Conservation (phyloP, 2,888 invertebrate species). For the Pasiphila rectangulata region DNA sequence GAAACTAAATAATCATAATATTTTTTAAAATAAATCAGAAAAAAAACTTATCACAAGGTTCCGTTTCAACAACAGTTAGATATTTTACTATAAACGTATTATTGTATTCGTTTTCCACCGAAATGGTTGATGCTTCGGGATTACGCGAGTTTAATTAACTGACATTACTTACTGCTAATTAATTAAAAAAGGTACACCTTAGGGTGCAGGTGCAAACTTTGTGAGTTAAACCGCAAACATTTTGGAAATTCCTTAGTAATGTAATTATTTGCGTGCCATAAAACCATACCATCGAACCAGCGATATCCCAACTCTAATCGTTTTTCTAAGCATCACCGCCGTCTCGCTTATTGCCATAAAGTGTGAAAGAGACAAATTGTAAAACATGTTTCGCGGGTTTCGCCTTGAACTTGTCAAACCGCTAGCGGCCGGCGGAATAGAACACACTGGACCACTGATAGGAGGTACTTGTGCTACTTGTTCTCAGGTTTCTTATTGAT, state of each 20-base stretch:
- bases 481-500: slow-evolving; percentile 1
- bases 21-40: neutral
- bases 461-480: slow-evolving; percentile 8
- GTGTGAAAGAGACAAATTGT: slow-evolving; percentile 35
- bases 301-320: slow-evolving; percentile 26
- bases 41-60: slow-evolving; percentile 17
- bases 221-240: neutral
- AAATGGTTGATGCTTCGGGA: no score
- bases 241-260: neutral
- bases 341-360: slow-evolving; percentile 29
- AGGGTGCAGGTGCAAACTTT: neutral
- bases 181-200: neutral
- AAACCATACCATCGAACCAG: slow-evolving; percentile 15
- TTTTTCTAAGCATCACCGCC: slow-evolving; percentile 31
- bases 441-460: slow-evolving; percentile 6
- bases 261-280: slow-evolving; percentile 19
- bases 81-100: no score
- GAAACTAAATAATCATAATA: slow-evolving; percentile 24
- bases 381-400: slow-evolving; percentile 49
- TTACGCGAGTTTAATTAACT: no score
- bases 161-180: no score
- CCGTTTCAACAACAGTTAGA: no score
- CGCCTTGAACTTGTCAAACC: slow-evolving; percentile 54
- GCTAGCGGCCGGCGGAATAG: slow-evolving; percentile 36
- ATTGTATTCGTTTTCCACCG: no score